Percentiles rank a stretch among this genome's conserved stretches.
phyloP scores from a whole-genome alignment of 2,888 invertebrate species.

The Brachypterus glaber region DNA sequence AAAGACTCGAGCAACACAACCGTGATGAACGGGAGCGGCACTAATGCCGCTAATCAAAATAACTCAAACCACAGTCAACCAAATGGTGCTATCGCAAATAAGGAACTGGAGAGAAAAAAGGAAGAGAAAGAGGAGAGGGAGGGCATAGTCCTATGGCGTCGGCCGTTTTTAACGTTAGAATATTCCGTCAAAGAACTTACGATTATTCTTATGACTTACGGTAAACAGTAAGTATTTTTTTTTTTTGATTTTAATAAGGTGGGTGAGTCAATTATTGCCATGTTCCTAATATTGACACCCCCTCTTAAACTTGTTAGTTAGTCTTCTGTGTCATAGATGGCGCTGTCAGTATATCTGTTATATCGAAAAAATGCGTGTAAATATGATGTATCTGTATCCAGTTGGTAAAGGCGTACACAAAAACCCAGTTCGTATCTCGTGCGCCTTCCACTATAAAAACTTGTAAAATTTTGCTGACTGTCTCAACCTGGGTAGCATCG shows the following conservation, averaged over 20 bases:
- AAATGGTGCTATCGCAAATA: constrained; percentile 9
- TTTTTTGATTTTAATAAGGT: too few relatives aligned
- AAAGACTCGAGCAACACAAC: constrained; percentile 26
- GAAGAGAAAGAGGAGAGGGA: constrained; percentile 51
- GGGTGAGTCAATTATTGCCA: too few relatives aligned
- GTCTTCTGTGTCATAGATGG: too few relatives aligned
- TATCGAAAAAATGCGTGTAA: too few relatives aligned
- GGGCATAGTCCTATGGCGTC: constrained; percentile 68
- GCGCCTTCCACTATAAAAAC: too few relatives aligned
- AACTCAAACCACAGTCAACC: constrained; percentile 15
- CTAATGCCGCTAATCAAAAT: constrained; percentile 18
- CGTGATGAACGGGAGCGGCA: constrained; percentile 23
- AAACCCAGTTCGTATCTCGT: too few relatives aligned
- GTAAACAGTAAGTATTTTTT: constrained; percentile 45
- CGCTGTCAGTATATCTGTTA: too few relatives aligned
- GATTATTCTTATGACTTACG: constrained; percentile 51
- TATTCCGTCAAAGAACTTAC: constrained; percentile 70
- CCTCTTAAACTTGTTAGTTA: neutral
- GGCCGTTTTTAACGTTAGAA: constrained; percentile 67
- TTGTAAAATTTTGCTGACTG: too few relatives aligned
- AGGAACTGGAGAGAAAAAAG: constrained; percentile 31
- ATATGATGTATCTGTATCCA: too few relatives aligned
- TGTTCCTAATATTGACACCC: too few relatives aligned
- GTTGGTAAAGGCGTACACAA: too few relatives aligned
- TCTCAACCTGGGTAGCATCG: too few relatives aligned